Evolutionary conservation across 2,888 invertebrate species (phyloP), one percentile per base, ranked within the genome.

Genomic region (Bruchidius siliquastri): DNA sequence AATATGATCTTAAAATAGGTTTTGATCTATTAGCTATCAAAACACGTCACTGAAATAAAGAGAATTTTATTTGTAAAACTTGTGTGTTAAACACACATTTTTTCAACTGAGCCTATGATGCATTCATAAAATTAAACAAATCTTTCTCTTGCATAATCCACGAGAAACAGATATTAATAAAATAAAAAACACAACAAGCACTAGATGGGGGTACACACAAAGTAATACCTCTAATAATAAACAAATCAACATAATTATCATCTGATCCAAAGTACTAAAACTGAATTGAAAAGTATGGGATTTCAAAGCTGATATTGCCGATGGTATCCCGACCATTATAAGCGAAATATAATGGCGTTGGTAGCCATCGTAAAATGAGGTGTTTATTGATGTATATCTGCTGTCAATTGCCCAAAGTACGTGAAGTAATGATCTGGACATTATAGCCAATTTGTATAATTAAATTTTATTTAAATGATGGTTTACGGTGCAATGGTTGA

Each of bases 391-490:
- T 49, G 49, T 49, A 49, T 49, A 49, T 49, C 49, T 49, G 49
- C 49, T 76, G 77, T 79, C 78, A 78, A 80, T 79, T 77, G 75
- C 75, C 72, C 71, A 77, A 74, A 77, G 76, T 70, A 76, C 71
- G 71, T 71, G 71, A 73, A 73, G 72, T 74, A 75, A 73, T 74
- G 71, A 73, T 74, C 74, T 72, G 74, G 70, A 75, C 75, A 74
- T 76, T 77, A 77, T 72, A 73, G 74, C 77, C 76, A 77, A 77
- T 79, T 79, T 76, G 72, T 72, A 70, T 76, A 74, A 75, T 49
- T 49, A 49, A 49, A 13, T 49, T 4, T 49, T 18, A 49, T 49
- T 49, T 13, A 13, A 49, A 18, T 13, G 49, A 49, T 49, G 18
- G 6, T 49, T 49, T 13, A 49, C 18, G 3, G 18, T 49, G 18